phyloP scores from a whole-genome alignment of 35 echinoderm and acorn worm species.

The Amphiura filiformis region DNA sequence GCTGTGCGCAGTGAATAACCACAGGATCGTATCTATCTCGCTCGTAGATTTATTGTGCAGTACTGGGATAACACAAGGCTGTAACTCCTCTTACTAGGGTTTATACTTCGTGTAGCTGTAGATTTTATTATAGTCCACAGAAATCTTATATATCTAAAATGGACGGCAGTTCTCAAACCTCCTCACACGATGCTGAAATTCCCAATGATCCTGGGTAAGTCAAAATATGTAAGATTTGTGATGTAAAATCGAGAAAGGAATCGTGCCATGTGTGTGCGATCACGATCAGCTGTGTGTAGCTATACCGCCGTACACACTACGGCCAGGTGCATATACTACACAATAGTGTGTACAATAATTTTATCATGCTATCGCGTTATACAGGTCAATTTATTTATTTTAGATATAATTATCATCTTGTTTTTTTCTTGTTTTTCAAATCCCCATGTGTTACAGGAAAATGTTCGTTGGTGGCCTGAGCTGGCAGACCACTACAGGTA shows the following conservation, averaged over 20 bases:
- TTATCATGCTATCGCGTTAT: no score
- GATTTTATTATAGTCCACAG: background rate
- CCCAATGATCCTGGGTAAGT: conserved; percentile 46
- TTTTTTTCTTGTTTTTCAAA: background rate
- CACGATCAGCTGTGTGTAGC: background rate
- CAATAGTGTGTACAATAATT: background rate
- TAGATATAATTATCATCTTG: background rate
- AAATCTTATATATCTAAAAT: background rate
- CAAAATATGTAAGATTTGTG: background rate
- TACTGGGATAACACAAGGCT: background rate
- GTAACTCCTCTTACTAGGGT: background rate
- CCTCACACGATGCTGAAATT: conserved; percentile 23
- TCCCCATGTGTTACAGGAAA: conserved; percentile 81
- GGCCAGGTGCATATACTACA: conserved; percentile 17
- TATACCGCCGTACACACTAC: no score
- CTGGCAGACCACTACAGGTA: conserved; percentile 89
- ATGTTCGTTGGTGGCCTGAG: conserved; percentile 98
- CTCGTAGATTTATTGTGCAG: background rate
- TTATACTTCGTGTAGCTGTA: conserved; percentile 4
- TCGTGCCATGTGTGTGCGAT: background rate
- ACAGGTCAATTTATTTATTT: background rate
- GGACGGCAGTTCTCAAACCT: conserved; percentile 16
- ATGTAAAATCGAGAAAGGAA: background rate
- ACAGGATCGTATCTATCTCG: background rate
- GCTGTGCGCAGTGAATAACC: background rate